A percentile compares a stretch with the other conserved stretches of the same genome.
Evolutionary conservation across 2,113 vertebrate species (phyloP).

Genomic region (Pithys albifrons): DNA sequence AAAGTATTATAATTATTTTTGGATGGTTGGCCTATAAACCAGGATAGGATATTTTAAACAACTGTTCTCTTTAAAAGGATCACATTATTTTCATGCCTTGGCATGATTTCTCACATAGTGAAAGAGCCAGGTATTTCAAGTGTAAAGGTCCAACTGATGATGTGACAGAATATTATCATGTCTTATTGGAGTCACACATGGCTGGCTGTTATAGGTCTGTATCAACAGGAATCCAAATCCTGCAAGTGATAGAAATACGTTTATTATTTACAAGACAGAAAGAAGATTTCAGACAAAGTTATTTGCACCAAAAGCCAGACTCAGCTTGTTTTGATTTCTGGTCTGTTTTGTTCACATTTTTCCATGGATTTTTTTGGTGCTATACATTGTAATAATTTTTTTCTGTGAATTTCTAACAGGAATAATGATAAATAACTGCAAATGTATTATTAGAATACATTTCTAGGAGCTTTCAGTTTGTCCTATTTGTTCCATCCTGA

Average conservation of each 20-base stretch:
- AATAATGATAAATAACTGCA: not conserved
- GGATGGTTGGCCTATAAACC: conserved; percentile 13
- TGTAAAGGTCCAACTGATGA: conserved; percentile 35
- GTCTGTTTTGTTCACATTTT: not conserved
- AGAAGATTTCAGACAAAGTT: not conserved
- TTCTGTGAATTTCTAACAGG: not conserved
- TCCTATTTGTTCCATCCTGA: not conserved
- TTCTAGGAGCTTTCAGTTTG: not conserved
- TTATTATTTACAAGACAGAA: conserved; percentile 31
- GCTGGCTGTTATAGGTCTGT: conserved; percentile 6
- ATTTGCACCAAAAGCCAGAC: conserved; percentile 1
- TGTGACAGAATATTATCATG: conserved; percentile 59
- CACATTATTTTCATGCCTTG: conserved; percentile 57
- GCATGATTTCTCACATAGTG: not conserved
- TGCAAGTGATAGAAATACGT: not conserved
- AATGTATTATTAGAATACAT: not conserved
- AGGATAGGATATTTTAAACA: conserved; percentile 12
- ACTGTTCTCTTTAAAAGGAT: conserved; percentile 13
- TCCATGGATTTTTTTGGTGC: not conserved
- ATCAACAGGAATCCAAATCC: conserved; percentile 10
- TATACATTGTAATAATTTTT: not conserved
- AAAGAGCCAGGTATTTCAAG: conserved; percentile 59
- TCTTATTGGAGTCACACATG: conserved; percentile 34
- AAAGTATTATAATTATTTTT: conserved; percentile 31
- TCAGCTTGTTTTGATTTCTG: not conserved